Evolutionary conservation across 2,797 vertebrate species (phyloP).

Genomic region (Gallinago stenura): DNA sequence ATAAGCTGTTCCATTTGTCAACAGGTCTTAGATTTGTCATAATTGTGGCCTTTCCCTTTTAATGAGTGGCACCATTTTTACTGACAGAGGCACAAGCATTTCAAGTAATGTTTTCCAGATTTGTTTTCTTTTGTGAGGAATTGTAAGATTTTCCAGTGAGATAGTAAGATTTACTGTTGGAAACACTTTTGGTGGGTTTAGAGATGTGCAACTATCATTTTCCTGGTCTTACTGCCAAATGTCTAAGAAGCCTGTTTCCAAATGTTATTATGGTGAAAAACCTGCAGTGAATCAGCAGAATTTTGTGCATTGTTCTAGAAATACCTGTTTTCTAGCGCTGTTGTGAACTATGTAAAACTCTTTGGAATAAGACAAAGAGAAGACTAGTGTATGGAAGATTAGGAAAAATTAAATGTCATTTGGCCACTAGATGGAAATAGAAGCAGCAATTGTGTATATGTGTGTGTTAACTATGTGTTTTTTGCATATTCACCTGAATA

Average conservation of each 20-base stretch:
- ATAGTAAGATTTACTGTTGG: background rate
- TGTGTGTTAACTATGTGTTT: background rate
- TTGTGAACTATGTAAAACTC: background rate
- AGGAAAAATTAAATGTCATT: background rate
- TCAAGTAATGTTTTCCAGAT: background rate
- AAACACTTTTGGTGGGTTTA: background rate
- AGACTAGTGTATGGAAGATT: background rate
- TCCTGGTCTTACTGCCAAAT: background rate
- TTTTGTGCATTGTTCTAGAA: background rate
- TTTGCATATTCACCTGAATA: background rate
- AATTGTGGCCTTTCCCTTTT: background rate
- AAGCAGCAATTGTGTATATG: background rate
- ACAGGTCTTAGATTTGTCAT: background rate
- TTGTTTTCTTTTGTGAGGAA: background rate
- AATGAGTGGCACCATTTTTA: background rate
- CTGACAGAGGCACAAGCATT: background rate
- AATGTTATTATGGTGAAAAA: background rate
- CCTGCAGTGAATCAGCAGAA: background rate
- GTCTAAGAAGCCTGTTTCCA: background rate
- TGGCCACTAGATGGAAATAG: conserved; percentile 33
- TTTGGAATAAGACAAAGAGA: background rate
- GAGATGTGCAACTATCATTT: background rate
- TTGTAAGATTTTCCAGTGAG: background rate
- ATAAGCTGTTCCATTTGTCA: conserved; percentile 21
- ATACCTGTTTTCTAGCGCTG: background rate